Conservation (phyloP, 2,113 vertebrate species). For the Pycnonotus jocosus region DNA sequence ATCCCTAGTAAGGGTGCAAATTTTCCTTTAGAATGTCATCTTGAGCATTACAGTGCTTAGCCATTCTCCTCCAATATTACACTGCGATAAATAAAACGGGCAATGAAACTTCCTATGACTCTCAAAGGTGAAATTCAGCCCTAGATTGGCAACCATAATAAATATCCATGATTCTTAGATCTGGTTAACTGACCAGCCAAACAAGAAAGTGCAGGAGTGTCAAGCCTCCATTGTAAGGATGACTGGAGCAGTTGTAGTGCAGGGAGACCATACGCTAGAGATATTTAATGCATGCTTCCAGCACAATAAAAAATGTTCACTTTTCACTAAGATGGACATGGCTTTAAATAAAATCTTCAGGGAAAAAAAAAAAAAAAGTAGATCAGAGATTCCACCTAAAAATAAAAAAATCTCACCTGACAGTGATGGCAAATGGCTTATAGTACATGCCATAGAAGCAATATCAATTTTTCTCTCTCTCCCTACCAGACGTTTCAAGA, state of each 20-base stretch:
- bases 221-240: background rate
- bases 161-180: slow-evolving; percentile 30
- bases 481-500: background rate
- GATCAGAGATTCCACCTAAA: background rate
- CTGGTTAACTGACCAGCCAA: slow-evolving; percentile 21
- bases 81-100: slow-evolving; percentile 1
- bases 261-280: background rate
- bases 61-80: background rate
- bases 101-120: slow-evolving; percentile 37
- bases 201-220: background rate
- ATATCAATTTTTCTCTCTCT: background rate
- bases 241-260: background rate
- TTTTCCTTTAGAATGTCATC: slow-evolving; percentile 33
- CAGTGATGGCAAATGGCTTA: background rate
- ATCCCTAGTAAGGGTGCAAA: slow-evolving; percentile 8
- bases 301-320: background rate
- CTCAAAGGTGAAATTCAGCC: slow-evolving; percentile 42
- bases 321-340: background rate
- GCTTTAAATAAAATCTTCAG: background rate
- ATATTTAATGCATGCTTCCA: background rate
- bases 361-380: background rate
- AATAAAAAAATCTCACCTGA: background rate
- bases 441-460: background rate
- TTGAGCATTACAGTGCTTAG: background rate
- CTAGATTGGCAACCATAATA: slow-evolving; percentile 13